Percentiles rank a stretch among this genome's conserved stretches.
These are phyloP conservation scores for Scalopus aquaticus DNA, from an alignment of 2,113 vertebrate genomes.

Conservation along the genomic window DNA sequence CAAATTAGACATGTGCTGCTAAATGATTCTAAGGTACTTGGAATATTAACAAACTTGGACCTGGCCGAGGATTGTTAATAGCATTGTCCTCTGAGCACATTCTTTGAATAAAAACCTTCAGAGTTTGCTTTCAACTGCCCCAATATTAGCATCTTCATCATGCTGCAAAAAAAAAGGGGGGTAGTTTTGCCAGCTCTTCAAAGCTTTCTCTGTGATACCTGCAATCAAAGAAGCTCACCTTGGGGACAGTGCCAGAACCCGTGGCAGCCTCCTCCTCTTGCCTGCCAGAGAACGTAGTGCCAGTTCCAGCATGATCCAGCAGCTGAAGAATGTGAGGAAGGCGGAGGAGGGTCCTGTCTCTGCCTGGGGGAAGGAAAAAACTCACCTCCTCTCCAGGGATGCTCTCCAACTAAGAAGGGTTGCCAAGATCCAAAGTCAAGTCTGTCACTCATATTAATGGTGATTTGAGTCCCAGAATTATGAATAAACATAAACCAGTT, in stretches of 20 bases:
- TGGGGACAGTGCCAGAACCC: conserved; percentile 24
- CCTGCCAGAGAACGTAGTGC: background rate
- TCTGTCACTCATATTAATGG: background rate
- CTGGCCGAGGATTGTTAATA: background rate
- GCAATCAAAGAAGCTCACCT: background rate
- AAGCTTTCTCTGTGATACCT: conserved; percentile 23
- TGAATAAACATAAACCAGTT: background rate
- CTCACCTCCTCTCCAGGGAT: background rate
- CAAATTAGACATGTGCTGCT: conserved; percentile 53
- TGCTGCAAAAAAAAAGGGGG: background rate
- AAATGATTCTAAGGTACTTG: conserved; percentile 37
- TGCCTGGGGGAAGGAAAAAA: background rate
- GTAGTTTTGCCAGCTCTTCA: conserved; percentile 29
- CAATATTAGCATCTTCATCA: background rate
- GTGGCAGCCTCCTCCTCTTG: background rate
- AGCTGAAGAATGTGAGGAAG: conserved; percentile 23
- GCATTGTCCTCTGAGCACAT: background rate
- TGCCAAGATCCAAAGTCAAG: conserved; percentile 32
- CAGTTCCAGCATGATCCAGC: conserved; percentile 31
- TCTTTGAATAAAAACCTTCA: background rate
- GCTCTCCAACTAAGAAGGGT: background rate
- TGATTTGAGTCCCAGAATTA: background rate
- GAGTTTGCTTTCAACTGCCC: background rate
- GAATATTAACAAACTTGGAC: conserved; percentile 55
- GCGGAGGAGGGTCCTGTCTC: background rate